Evolutionary conservation across 2,797 vertebrate species (phyloP), one percentile per base, ranked within the genome.

Genomic region (Podarcis lilfordi): DNA sequence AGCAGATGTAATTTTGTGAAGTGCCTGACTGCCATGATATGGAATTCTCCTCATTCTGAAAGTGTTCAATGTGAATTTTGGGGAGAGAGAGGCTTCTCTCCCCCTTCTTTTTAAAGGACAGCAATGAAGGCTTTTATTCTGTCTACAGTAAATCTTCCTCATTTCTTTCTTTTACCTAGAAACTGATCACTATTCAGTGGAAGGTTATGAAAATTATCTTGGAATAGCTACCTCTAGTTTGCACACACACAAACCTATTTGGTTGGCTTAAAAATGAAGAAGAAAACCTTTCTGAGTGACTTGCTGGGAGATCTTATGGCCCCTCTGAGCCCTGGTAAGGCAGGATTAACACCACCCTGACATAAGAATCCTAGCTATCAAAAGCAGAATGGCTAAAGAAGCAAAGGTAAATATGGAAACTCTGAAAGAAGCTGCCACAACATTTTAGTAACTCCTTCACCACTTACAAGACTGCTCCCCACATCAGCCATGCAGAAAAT

Each of bases 1-100:
- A 80, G n/a, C 69, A 75, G 55, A 80, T 80, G 23, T 21, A 64
- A 40, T 66, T 89, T 64, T 85, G n/a, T 85, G 69, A 85, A 88
- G 15, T 64, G 35, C 45, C 37, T 64, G 66, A 17, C 45, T 59
- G 9, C 68, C 25, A 74, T 66, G 23, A 50, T 50, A 45, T 64
- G 68, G 55, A 59, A 78, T 79, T 69, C 10, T 84, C 50, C 79
- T 84, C 75, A 61, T 77, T 69, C 35, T 64, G 61, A 45, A 82
- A 77, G 29, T n/a, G 5, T 8, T 79, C 11, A 45, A 37, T 15
- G 43, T 43, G 32, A 69, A 68, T 82, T 68, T 37, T 82, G 27
- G 27, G 35, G n/a, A 64, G 37, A 35, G n/a, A 27, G 37, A 84
- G 2, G 6, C 40, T 25, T 11, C 11, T 11, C 50, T 10, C 50